Conservation (phyloP, 1,140 invertebrate genomes). For the Campoletis sonorensis region DNA sequence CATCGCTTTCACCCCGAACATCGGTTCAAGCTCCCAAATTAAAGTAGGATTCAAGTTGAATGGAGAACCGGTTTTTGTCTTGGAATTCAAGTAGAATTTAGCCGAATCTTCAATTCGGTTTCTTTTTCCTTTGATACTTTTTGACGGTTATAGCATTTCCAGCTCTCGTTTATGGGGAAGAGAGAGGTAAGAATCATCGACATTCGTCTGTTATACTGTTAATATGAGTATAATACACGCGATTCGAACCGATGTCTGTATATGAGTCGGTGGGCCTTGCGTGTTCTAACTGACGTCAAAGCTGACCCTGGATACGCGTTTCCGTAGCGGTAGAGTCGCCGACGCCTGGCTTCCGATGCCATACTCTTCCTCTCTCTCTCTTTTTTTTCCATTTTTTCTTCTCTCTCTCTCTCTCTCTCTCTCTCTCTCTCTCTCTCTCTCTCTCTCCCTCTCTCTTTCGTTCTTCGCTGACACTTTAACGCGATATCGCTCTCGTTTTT, state of each 20-base stretch:
- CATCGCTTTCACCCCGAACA: too few species aligned
- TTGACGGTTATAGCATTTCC: neutral
- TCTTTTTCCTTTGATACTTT: neutral
- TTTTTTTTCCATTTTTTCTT: neutral
- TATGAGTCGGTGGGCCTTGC: slow-evolving; percentile 30
- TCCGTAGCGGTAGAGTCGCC: slow-evolving; percentile 43
- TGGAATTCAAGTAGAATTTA: neutral
- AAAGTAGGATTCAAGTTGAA: too few species aligned
- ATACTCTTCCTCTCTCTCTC: slow-evolving; percentile 36
- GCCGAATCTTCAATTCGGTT: neutral
- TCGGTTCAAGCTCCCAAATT: too few species aligned
- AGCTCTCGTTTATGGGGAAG: slow-evolving; percentile 16
- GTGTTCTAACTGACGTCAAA: slow-evolving; percentile 68
- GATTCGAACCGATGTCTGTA: neutral
- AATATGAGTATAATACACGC: neutral
- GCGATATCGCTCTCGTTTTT: too few species aligned
- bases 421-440: neutral
- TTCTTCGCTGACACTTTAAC: neutral
- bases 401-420: neutral
- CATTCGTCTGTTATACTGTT: slow-evolving; percentile 9
- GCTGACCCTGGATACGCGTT: slow-evolving; percentile 71
- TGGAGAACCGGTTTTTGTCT: too few species aligned
- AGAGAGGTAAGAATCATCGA: neutral
- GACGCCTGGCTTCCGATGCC: slow-evolving; percentile 40
- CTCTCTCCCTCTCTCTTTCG: neutral